Base-by-base conservation (phyloP, 2,888 invertebrate genomes). In the Apeira syringaria region DNA sequence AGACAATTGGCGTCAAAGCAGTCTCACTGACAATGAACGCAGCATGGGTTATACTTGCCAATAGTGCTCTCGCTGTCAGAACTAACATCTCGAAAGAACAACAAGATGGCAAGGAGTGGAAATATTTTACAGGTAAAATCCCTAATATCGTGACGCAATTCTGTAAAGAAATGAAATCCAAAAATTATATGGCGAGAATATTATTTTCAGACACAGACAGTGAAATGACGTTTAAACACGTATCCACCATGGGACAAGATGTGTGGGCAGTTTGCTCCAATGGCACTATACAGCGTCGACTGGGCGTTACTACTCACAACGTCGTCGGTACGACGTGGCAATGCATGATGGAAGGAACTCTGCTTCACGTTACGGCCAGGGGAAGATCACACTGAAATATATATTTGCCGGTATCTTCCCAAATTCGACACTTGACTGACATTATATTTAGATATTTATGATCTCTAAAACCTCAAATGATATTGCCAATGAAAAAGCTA, bases 51-150 rank as follows among this genome's bases (percentile, higher is more conserved):
- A 75, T 97, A 15, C 95, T 97, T 58, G 91, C 92, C 11, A 92
- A 91, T 52, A 95, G 95, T 17, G 91, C 92, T 41, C 76, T 98
- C 39, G 95, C 94, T 59, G 94, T 96, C 5, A 92, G 98, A 38
- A 94, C 94, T 44, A 95, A 95, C 68, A 92, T 97, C 33, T 94
- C 94, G 2, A 82, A 91, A 18, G 91, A 93, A 18, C 95, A 94
- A 60, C 96, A 94, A 0, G 96, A 95, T 71, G 98, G 98, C 15
- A 95, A 95, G 12, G 93, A 94, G 64, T 98, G 98, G 98, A 94
- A 83, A 64, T 94, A 78, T 91, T 92, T 69, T 56, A 64, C 84
- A 75, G 88, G 88, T 87, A 70, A 57, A 35, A 34, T 35, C 9
- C 17, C 34, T 13, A 12, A 17, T 27, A 92, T 27, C 89, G 91